Conservation (phyloP, 1,140 invertebrate species). For the Hestina assimilis region DNA sequence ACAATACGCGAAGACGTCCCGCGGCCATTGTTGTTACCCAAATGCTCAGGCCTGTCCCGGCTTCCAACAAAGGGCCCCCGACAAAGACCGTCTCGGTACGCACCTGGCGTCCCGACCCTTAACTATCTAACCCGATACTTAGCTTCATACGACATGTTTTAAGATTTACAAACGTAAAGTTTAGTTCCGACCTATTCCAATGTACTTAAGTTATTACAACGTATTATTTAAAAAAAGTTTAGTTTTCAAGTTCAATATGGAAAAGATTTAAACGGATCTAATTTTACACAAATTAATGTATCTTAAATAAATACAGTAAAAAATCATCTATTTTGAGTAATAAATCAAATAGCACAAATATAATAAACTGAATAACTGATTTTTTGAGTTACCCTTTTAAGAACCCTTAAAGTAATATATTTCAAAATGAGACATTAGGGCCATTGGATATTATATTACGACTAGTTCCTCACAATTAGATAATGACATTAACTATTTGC, state of each 20-base stretch:
- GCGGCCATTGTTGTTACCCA: conserved; percentile 60
- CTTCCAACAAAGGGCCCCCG: conserved; percentile 48
- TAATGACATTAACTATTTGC: conserved; percentile 59
- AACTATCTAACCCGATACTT: conserved; percentile 55
- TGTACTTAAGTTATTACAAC: too few species aligned
- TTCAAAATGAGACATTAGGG: conserved; percentile 25
- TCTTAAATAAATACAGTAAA: too few species aligned
- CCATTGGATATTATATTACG: conserved; percentile 34
- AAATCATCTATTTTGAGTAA: too few species aligned
- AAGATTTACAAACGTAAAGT: conserved; percentile 23
- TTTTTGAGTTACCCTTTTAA: conserved; percentile 2
- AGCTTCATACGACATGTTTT: conserved; percentile 31
- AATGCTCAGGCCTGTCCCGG: conserved; percentile 34
- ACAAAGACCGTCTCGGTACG: conserved; percentile 57
- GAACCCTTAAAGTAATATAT: conserved; percentile 8
- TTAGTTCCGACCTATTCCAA: conserved; percentile 35
- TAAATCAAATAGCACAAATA: neutral
- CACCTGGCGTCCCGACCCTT: conserved; percentile 63
- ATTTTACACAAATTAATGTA: too few species aligned
- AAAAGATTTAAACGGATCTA: too few species aligned
- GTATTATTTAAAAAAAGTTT: too few species aligned
- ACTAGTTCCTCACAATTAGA: conserved; percentile 60
- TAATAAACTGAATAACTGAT: neutral
- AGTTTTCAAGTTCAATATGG: too few species aligned
- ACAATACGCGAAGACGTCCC: conserved; percentile 73